Evolutionary conservation across 2,797 vertebrate species (phyloP).

Genomic region (Rhabdophis nuchalis): DNA sequence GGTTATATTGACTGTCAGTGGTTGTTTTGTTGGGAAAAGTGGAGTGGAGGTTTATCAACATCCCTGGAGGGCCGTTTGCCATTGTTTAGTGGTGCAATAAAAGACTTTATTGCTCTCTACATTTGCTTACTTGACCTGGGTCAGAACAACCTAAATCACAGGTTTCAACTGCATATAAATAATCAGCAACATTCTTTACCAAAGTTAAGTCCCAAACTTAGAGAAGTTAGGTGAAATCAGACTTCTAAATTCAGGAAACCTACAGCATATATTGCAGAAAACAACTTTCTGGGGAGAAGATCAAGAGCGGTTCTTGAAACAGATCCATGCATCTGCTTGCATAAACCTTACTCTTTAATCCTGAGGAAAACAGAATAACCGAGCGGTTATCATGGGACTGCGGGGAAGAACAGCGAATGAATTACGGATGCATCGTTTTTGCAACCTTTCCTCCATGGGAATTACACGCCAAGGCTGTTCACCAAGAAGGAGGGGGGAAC

Average conservation of each 20-base stretch:
- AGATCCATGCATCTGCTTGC: not conserved
- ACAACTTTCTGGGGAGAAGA: not conserved
- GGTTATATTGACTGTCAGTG: not conserved
- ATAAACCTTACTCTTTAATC: not conserved
- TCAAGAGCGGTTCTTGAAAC: not conserved
- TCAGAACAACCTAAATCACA: not conserved
- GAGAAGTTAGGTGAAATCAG: not conserved
- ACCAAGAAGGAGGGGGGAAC: slow-evolving; percentile 8
- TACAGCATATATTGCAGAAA: slow-evolving; percentile 20
- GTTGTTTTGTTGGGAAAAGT: not conserved
- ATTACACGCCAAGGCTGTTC: not conserved
- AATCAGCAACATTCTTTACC: not conserved
- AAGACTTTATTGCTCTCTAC: not conserved
- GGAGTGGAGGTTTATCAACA: not conserved
- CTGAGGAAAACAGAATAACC: not conserved
- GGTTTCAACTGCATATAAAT: not conserved
- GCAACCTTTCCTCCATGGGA: slow-evolving; percentile 17
- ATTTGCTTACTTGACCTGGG: not conserved
- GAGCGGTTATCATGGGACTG: not conserved
- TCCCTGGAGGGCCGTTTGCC: not conserved
- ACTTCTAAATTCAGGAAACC: slow-evolving; percentile 8
- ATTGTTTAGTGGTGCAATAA: not conserved
- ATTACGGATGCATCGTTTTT: not conserved
- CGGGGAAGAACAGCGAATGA: not conserved
- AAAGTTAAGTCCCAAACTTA: not conserved